Base-by-base conservation (phyloP, 2,797 vertebrate genomes). In the Hemitrygon akajei region DNA sequence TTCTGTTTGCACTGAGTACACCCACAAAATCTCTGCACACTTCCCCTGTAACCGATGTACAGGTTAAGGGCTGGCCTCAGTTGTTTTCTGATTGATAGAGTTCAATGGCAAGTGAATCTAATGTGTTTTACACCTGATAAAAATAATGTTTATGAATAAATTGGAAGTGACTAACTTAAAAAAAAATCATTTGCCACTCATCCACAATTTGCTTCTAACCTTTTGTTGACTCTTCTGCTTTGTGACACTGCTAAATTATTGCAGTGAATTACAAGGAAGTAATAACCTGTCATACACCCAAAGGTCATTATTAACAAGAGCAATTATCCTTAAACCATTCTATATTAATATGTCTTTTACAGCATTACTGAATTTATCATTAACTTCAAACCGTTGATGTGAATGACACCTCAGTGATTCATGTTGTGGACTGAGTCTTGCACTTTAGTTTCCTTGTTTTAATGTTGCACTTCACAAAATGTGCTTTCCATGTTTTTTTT, bases 221-320 rank as follows among this genome's bases (percentile, higher is more conserved):
- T 87, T 87, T 66, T 66, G 84, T 66, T 34, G 60, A 63, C 60
- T 63, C 84, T 34, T 34, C 30, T 16, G 18, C 14, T 87, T 66
- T 87, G 12, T 34, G 58, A 16, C 63, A 27, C 47, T 30, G 47
- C 47, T 30, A 66, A 87, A 87, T 66, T 63, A 79, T 34, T 79
- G n/a, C 16, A 18, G 56, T 18, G 16, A 34, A 60, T 87, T 66
- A 34, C 16, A 63, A 87, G 60, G n/a, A 87, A 87, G 84, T n/a
- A 66, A 87, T 87, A 87, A 66, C 30, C 60, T 86, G 84, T 58
- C 58, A 63, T 5, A 18, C 58, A 86, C 58, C 56, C 27, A 86
- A 56, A 87, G 84, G n/a, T 87, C 84, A 87, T 34, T n/a, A 77
- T 77, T 87, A 66, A 87, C 25, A 66, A 86, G 30, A 66, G 58